Evolutionary conservation across 2,113 vertebrate species (phyloP).

Genomic region (Alosa alosa): DNA sequence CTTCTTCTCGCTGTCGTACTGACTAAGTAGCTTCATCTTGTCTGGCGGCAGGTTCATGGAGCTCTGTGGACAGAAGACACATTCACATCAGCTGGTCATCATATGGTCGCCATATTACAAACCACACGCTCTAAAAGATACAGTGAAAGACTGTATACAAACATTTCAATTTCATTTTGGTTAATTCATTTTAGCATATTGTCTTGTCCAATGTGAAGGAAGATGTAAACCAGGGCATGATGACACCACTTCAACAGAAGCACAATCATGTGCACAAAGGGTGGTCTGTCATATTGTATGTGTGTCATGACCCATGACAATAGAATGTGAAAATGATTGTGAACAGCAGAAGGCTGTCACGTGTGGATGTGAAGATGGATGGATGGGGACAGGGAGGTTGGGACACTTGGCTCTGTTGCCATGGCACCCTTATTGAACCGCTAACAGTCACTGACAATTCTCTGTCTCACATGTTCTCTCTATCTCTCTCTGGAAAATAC

Average conservation of each 20-base stretch:
- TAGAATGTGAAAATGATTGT: background rate
- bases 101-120: background rate
- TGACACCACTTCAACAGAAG: background rate
- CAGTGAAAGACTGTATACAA: too few relatives aligned
- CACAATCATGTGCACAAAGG: background rate
- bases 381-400: background rate
- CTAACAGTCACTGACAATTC: background rate
- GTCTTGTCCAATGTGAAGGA: background rate
- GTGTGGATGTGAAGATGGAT: background rate
- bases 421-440: background rate
- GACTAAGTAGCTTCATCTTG: slow-evolving; percentile 86
- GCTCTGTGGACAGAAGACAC: slow-evolving; percentile 70
- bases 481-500: background rate
- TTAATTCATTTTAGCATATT: too few relatives aligned
- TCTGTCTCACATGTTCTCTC: background rate
- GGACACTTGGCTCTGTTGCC: background rate
- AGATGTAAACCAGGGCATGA: background rate
- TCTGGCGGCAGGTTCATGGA: slow-evolving; percentile 95
- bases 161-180: too few relatives aligned
- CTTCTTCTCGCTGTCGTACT: slow-evolving; percentile 95
- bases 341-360: background rate
- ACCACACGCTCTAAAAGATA: too few relatives aligned
- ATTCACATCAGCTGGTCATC: background rate
- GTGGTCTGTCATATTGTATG: background rate
- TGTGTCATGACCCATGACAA: background rate